Evolutionary conservation across 2,113 vertebrate genomes (phyloP).

Genomic region (Chelonoidis abingdonii): DNA sequence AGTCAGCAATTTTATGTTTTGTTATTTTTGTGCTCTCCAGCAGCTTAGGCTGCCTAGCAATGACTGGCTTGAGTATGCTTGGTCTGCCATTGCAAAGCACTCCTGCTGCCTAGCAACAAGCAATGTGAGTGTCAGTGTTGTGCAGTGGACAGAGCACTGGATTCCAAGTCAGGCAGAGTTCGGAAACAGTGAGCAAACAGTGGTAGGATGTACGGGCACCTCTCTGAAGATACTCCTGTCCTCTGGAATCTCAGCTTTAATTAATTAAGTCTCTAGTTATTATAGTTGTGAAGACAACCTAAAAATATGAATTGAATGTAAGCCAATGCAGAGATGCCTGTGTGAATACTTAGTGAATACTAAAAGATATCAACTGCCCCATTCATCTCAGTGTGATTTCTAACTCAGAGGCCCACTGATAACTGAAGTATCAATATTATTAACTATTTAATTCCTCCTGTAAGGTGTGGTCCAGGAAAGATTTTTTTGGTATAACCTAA

Average conservation of each 20-base stretch:
- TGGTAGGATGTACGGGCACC: background rate
- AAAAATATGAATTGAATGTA: background rate
- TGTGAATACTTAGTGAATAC: fast-evolving
- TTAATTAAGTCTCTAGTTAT: background rate
- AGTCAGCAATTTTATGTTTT: slow-evolving; percentile 42
- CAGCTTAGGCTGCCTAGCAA: slow-evolving; percentile 65
- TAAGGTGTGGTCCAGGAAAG: background rate
- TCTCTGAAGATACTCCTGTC: background rate
- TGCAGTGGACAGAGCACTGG: background rate
- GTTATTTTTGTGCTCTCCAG: slow-evolving; percentile 46
- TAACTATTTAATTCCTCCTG: background rate
- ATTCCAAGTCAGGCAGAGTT: background rate
- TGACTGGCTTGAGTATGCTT: slow-evolving; percentile 35
- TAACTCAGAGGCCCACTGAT: background rate
- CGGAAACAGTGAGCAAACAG: background rate
- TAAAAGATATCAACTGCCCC: background rate
- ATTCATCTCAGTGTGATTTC: background rate
- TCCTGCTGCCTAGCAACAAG: slow-evolving; percentile 66
- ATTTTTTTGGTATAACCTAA: background rate
- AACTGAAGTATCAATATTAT: slow-evolving; percentile 6
- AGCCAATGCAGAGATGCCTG: fast-evolving
- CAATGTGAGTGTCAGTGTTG: background rate
- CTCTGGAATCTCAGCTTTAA: background rate
- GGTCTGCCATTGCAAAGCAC: background rate
- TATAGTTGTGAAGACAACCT: background rate